Evolutionary conservation across 2,113 vertebrate species (phyloP).

Genomic region (Melanostigma gelatinosum): DNA sequence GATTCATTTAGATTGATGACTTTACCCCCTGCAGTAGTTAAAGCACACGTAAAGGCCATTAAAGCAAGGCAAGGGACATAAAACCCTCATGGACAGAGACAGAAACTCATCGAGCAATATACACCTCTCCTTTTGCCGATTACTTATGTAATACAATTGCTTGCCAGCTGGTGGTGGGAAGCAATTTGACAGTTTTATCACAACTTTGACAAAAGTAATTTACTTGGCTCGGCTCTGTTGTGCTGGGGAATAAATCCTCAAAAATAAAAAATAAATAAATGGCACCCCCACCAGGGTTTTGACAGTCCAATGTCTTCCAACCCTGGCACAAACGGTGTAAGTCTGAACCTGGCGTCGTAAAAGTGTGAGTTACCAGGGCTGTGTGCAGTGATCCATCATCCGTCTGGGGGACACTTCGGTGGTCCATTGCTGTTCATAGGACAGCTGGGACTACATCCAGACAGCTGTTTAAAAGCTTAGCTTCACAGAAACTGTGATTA

Average conservation of each 20-base stretch:
- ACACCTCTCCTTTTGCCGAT: constrained; percentile 71
- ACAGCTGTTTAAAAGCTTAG: constrained; percentile 62
- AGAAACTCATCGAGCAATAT: constrained; percentile 53
- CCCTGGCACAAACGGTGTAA: constrained; percentile 6
- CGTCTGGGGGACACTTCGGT: constrained; percentile 59
- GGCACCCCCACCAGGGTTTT: constrained; percentile 50
- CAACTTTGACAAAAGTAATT: constrained; percentile 81
- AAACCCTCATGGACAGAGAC: constrained; percentile 44
- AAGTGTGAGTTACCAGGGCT: constrained; percentile 43
- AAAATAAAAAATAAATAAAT: constrained; percentile 77
- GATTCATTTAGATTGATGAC: neutral
- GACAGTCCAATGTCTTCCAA: constrained; percentile 71
- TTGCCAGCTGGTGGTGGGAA: constrained; percentile 74
- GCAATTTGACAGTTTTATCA: constrained; percentile 79
- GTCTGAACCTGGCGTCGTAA: constrained; percentile 58
- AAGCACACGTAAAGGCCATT: constrained; percentile 46
- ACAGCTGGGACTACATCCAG: constrained; percentile 64
- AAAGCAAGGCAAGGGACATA: constrained; percentile 38
- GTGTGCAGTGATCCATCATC: constrained; percentile 58
- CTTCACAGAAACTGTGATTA: constrained; percentile 31
- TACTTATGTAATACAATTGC: constrained; percentile 76
- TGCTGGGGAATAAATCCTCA: constrained; percentile 72
- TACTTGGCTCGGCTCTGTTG: constrained; percentile 67
- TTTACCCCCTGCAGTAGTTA: constrained; percentile 25
- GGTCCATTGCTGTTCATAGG: constrained; percentile 41